Conservation (phyloP, 2,113 vertebrate species). For the Sitta europaea region DNA sequence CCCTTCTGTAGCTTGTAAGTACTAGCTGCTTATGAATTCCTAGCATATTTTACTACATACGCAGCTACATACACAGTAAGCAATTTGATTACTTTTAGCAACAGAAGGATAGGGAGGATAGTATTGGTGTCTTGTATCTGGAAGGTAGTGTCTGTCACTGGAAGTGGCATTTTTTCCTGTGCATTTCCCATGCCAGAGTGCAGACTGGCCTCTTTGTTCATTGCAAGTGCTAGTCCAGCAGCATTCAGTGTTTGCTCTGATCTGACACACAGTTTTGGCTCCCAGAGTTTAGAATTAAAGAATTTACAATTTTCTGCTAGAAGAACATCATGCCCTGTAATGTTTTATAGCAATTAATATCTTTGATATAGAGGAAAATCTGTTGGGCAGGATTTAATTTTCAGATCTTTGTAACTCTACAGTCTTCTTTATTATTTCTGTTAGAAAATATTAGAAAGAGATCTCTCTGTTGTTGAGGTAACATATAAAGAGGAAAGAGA, state of each 20-base stretch:
- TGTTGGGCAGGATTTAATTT: not conserved
- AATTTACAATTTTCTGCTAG: not conserved
- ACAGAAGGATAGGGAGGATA: not conserved
- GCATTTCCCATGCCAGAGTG: not conserved
- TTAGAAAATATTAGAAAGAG: not conserved
- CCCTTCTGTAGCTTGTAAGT: not conserved
- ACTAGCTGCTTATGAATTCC: not conserved
- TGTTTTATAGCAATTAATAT: not conserved
- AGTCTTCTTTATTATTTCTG: not conserved
- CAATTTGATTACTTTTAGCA: not conserved
- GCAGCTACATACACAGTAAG: not conserved
- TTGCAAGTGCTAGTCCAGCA: not conserved
- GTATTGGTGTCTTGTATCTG: not conserved
- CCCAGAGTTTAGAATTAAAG: not conserved
- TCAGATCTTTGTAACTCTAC: not conserved
- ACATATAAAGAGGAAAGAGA: not conserved
- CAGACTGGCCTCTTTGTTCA: not conserved
- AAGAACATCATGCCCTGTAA: not conserved
- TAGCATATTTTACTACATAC: not conserved
- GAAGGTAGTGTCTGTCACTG: not conserved
- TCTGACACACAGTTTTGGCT: accelerated
- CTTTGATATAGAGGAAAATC: not conserved
- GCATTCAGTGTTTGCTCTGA: not conserved
- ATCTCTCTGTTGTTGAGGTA: not conserved
- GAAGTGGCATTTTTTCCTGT: not conserved